A percentile compares a stretch with the other conserved stretches of the same genome.
Conservation (phyloP, 2,888 invertebrate species). For the Aplocera efformata region DNA sequence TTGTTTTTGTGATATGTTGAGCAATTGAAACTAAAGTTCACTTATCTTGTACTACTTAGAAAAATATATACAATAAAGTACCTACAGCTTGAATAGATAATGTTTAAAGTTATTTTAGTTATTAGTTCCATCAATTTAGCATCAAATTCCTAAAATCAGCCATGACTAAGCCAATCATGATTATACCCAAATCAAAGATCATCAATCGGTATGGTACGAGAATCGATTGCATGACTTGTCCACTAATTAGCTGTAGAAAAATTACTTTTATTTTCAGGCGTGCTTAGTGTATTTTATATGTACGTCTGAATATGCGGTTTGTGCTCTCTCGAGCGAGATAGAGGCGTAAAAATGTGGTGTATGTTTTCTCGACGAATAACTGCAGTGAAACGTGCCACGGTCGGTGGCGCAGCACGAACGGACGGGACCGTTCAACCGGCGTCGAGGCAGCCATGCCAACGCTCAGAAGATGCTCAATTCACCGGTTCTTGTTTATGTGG, state of each 20-base stretch:
- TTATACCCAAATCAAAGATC: constrained; percentile 5
- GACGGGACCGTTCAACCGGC: constrained; percentile 32
- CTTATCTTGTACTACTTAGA: too few species aligned
- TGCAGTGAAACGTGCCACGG: constrained; percentile 75
- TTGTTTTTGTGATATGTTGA: too few species aligned
- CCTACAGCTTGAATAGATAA: too few species aligned
- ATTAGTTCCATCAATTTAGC: too few species aligned
- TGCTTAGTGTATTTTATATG: constrained; percentile 44
- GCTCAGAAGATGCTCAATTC: too few species aligned
- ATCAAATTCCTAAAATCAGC: too few species aligned
- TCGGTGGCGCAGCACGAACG: constrained; percentile 54
- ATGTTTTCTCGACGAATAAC: constrained; percentile 73
- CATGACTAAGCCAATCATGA: background rate
- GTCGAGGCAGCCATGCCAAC: background rate
- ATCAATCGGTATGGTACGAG: constrained; percentile 28
- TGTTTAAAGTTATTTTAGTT: too few species aligned
- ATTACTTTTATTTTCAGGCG: constrained; percentile 62
- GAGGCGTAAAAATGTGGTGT: constrained; percentile 67
- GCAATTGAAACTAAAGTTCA: too few species aligned
- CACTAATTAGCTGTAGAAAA: constrained; percentile 29
- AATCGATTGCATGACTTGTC: constrained; percentile 28
- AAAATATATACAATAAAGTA: too few species aligned
- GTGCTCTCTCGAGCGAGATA: constrained; percentile 64
- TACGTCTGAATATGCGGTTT: constrained; percentile 29
- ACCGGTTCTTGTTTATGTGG: too few species aligned